A percentile compares a stretch with the other conserved stretches of the same genome.
Conservation (phyloP, 2,797 vertebrate genomes). For the Diplodus puntazzo region DNA sequence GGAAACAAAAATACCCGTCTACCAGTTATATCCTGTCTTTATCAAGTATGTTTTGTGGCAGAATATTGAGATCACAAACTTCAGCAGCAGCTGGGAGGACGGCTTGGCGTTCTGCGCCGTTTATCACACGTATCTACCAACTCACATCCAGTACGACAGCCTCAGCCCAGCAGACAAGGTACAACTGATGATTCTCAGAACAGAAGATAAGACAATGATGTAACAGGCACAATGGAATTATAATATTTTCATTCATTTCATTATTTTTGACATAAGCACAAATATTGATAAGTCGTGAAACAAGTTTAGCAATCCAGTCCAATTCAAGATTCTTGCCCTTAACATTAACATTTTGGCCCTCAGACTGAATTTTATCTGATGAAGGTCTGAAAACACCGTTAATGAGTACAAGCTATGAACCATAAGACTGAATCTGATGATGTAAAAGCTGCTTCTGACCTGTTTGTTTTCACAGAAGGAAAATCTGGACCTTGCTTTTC, state of each 20-base stretch:
- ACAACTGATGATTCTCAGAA: slow-evolving; percentile 18
- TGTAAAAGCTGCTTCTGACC: slow-evolving; percentile 7
- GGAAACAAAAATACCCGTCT: not conserved
- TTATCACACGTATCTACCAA: slow-evolving; percentile 86
- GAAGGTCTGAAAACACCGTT: not conserved
- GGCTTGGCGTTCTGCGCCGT: slow-evolving; percentile 87
- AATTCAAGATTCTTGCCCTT: not conserved
- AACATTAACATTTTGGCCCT: too few species aligned
- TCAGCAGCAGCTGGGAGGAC: slow-evolving; percentile 89
- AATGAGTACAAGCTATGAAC: not conserved
- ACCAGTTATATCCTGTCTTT: not conserved
- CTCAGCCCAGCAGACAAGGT: slow-evolving; percentile 84
- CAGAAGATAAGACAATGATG: not conserved
- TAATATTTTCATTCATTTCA: not conserved
- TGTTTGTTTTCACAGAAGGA: slow-evolving; percentile 71
- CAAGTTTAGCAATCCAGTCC: not conserved
- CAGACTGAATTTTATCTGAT: not conserved
- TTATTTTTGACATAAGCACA: not conserved
- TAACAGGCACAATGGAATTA: not conserved
- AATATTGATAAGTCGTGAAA: not conserved
- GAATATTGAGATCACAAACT: slow-evolving; percentile 89
- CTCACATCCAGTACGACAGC: slow-evolving; percentile 76
- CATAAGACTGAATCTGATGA: not conserved
- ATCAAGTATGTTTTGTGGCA: slow-evolving; percentile 56
- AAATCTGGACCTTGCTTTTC: slow-evolving; percentile 85